These are phyloP conservation scores for Mylabris phalerata DNA, from an alignment of 1,140 invertebrate species.

Conservation along the genomic window DNA sequence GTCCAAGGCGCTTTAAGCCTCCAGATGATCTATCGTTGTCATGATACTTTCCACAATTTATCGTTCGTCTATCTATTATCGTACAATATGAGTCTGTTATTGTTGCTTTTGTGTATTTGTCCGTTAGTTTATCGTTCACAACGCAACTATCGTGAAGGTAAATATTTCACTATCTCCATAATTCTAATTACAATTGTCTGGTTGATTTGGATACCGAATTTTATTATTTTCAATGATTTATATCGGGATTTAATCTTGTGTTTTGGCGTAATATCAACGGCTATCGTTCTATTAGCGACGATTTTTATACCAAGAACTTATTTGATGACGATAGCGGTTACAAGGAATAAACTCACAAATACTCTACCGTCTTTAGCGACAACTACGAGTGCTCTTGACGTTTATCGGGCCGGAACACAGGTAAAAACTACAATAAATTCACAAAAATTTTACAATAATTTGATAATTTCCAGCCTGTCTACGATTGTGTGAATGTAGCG, in stretches of 20 bases:
- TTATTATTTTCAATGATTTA: slow-evolving; percentile 43
- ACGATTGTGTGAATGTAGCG: slow-evolving; percentile 40
- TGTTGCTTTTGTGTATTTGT: slow-evolving; percentile 46
- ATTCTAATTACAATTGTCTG: slow-evolving; percentile 45
- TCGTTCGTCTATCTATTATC: slow-evolving; percentile 44
- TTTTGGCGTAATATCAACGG: slow-evolving; percentile 49
- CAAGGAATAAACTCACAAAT: slow-evolving; percentile 47
- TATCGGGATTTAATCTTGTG: slow-evolving; percentile 53
- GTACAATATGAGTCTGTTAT: slow-evolving; percentile 50
- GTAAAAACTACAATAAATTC: slow-evolving; percentile 16
- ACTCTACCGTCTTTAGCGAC: slow-evolving; percentile 43
- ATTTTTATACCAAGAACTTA: slow-evolving; percentile 56
- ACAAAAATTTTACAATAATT: slow-evolving; percentile 3
- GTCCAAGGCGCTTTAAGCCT: slow-evolving; percentile 49
- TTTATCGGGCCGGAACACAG: slow-evolving; percentile 34
- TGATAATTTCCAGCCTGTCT: slow-evolving; percentile 33
- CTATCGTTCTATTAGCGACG: slow-evolving; percentile 47
- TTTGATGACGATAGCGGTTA: slow-evolving; percentile 50
- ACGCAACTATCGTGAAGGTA: slow-evolving; percentile 57
- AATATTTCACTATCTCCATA: slow-evolving; percentile 45
- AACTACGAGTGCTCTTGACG: slow-evolving; percentile 33
- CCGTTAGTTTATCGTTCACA: slow-evolving; percentile 52
- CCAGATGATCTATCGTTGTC: slow-evolving; percentile 43
- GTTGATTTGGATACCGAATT: slow-evolving; percentile 48
- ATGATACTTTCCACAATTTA: slow-evolving; percentile 41